Conservation (phyloP, 1,140 invertebrate genomes). For the Dreissena rostriformis region DNA sequence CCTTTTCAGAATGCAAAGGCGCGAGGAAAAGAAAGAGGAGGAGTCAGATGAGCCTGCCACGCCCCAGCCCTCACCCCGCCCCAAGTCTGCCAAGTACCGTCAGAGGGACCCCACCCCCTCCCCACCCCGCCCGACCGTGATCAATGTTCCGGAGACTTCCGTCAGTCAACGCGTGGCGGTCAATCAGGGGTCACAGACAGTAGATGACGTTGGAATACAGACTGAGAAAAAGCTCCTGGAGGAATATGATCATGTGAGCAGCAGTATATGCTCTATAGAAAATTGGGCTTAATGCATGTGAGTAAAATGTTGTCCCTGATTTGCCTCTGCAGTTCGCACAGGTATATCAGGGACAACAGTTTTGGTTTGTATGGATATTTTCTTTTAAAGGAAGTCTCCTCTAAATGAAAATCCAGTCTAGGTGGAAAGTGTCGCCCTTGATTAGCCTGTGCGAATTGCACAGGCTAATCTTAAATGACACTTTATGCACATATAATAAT, state of each 20-base stretch:
- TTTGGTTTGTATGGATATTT: not conserved
- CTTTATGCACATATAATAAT: not conserved
- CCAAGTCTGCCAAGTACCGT: conserved; percentile 62
- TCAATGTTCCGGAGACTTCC: conserved; percentile 60
- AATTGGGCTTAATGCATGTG: no score
- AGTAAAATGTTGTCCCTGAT: not conserved
- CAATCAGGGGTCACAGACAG: conserved; percentile 59
- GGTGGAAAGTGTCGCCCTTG: not conserved
- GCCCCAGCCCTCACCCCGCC: conserved; percentile 47
- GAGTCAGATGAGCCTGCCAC: conserved; percentile 14
- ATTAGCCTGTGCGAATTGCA: not conserved
- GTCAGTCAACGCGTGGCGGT: conserved; percentile 61
- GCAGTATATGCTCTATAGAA: no score
- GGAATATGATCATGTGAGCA: conserved; percentile 73
- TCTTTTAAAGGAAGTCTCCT: not conserved
- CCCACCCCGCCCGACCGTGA: conserved; percentile 56
- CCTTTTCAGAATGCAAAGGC: no score
- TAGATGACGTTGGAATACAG: conserved; percentile 68
- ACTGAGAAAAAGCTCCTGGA: conserved; percentile 69
- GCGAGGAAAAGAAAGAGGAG: not conserved
- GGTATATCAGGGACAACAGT: no score
- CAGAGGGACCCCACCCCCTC: conserved; percentile 38
- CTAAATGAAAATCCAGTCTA: not conserved
- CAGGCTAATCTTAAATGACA: not conserved
- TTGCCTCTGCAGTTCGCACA: no score